A percentile compares a stretch with the other conserved stretches of the same genome.
These are phyloP conservation scores for Hyppa rectilinea DNA, from an alignment of 2,888 invertebrate species.

Conservation along the genomic window DNA sequence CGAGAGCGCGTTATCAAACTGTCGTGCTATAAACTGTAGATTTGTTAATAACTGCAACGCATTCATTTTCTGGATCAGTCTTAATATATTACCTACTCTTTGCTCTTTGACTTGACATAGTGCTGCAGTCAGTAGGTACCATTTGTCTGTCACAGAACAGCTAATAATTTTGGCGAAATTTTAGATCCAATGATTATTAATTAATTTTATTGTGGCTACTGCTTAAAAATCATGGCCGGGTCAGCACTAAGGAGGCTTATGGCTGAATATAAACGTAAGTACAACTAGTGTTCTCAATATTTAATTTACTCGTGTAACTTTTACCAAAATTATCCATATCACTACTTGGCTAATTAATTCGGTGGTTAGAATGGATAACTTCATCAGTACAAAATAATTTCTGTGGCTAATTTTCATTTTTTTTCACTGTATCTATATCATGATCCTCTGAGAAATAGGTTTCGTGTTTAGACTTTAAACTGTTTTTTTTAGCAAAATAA, in stretches of 20 bases:
- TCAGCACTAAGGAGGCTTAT: conserved; percentile 95
- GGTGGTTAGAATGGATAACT: background rate
- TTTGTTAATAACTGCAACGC: conserved; percentile 11
- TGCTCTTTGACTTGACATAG: no score
- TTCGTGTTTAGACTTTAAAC: background rate
- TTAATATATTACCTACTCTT: no score
- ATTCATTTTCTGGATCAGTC: conserved; percentile 14
- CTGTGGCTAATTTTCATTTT: background rate
- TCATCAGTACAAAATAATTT: background rate
- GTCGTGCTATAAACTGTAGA: background rate
- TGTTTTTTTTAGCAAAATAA: background rate
- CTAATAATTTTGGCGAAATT: conserved; percentile 39
- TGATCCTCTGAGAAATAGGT: background rate
- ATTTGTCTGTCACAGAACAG: conserved; percentile 7
- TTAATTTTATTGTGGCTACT: conserved; percentile 13
- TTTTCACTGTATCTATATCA: no score
- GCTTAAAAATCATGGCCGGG: conserved; percentile 93
- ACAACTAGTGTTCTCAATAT: background rate
- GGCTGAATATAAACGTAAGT: conserved; percentile 96
- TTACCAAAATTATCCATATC: background rate
- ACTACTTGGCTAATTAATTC: conserved; percentile 6
- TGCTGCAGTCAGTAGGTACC: background rate
- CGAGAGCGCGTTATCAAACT: conserved; percentile 14
- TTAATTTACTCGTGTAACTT: conserved; percentile 13
- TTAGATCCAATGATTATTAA: conserved; percentile 36